Conservation (phyloP, 2,113 vertebrate genomes). For the Columba janthina region DNA sequence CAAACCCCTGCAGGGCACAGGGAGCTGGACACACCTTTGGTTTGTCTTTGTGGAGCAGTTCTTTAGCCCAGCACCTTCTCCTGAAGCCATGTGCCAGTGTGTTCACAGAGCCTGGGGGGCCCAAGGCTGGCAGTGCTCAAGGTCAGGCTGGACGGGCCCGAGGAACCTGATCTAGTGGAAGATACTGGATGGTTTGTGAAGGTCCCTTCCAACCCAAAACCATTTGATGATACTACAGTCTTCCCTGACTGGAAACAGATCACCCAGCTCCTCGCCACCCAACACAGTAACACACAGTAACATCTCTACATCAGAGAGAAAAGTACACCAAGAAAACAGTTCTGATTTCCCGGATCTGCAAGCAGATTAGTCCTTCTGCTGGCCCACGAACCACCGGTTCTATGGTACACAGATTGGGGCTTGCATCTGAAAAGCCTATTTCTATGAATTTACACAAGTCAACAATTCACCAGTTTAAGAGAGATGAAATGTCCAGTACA, state of each 20-base stretch:
- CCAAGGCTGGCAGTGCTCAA: background rate
- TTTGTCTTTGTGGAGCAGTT: background rate
- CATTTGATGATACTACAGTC: background rate
- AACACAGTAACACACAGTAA: background rate
- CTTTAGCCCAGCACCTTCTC: background rate
- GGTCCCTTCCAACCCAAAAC: background rate
- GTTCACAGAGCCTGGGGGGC: background rate
- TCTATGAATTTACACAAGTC: background rate
- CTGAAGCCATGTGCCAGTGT: background rate
- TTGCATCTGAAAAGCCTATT: background rate
- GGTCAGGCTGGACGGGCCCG: background rate
- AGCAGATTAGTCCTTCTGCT: background rate
- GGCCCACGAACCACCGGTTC: background rate
- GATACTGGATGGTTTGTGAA: background rate
- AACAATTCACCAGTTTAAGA: background rate
- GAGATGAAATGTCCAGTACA: background rate
- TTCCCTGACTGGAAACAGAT: background rate
- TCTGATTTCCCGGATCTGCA: background rate
- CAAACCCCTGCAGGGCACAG: too few relatives aligned
- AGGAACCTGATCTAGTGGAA: too few relatives aligned
- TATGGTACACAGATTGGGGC: background rate
- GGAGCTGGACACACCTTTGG: background rate
- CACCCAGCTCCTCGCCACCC: background rate
- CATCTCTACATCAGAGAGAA: background rate
- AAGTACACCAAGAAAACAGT: too few relatives aligned